Base-by-base conservation (phyloP, 2,113 vertebrate genomes). In the Festucalex cinctus region DNA sequence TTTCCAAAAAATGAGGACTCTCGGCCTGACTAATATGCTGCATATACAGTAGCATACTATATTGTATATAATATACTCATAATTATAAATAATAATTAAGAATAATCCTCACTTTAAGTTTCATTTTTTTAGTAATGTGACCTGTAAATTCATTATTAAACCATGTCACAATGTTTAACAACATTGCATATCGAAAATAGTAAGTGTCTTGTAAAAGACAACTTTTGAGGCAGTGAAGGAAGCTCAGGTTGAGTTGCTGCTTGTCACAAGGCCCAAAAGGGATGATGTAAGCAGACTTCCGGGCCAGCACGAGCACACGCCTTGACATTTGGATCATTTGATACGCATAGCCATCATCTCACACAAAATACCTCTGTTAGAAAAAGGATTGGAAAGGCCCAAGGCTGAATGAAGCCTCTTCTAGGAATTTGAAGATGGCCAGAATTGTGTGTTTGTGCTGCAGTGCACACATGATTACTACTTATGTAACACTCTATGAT, bases 391-490 rank as follows among this genome's bases (percentile, higher is more conserved):
- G 10, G 4, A 60, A 37, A 37, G 35, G 19, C 19, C 35, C 19
- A 60, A 28, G 35, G 58, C 35, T 36, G 35, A 20, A 37, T n/a
- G 32, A 35, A 39, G 19, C 35, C 62, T 63, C 46, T 67, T 77
- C 63, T 41, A 32, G 63, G 48, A 35, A 58, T 41, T 56, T 67
- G 10, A 65, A 46, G 22, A 41, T 62, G 19, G 58, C 9, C 10
- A 66, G 63, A 68, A 69, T 10, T 14, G 28, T 12, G 6, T 36
- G 64, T 63, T 82, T 59, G 60, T 80, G 62, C 39, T 22, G n/a
- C 36, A n/a, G 20, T 14, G 58, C 44, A 59, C 51, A 63, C 71
- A 57, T 58, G 63, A 67, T 43, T 61, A 1, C 61, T 51, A 46
- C 63, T 75, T 75, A 80, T 6, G 67, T 66, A 56, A 59, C 22